These are phyloP conservation scores for Calliopum simillimum DNA, from an alignment of 2,888 invertebrate genomes.

Conservation along the genomic window DNA sequence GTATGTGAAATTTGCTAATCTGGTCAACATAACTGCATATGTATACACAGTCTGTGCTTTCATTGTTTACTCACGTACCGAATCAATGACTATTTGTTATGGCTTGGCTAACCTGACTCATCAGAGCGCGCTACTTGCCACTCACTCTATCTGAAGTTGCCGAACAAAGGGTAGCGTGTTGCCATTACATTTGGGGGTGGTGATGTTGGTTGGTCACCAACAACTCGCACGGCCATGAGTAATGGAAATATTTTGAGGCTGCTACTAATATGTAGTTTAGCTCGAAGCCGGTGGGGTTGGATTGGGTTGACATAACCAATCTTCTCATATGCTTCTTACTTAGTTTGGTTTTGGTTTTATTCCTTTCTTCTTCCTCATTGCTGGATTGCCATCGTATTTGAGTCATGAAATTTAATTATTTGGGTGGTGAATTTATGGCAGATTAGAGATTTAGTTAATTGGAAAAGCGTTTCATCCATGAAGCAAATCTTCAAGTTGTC, in stretches of 20 bases:
- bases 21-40: too few relatives aligned
- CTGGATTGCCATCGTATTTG: constrained; percentile 19
- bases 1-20: too few relatives aligned
- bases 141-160: background rate
- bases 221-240: background rate
- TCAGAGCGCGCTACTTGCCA: background rate
- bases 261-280: background rate
- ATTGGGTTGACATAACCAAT: background rate
- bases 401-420: constrained; percentile 58
- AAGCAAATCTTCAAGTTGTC: background rate
- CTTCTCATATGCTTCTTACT: too few relatives aligned
- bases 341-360: background rate
- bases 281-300: background rate
- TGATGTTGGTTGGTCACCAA: constrained; percentile 22
- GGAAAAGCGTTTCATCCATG: constrained; percentile 52
- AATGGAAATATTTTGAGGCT: constrained; percentile 18
- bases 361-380: background rate
- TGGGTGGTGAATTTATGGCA: constrained; percentile 59
- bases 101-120: background rate
- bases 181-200: constrained; percentile 33
- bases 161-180: constrained; percentile 1
- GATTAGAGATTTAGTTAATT: constrained; percentile 65
- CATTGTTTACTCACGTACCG: constrained; percentile 29
- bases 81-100: constrained; percentile 27
- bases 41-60: too few relatives aligned